Conservation (phyloP, 2,113 vertebrate genomes). For the Puffinus mauretanicus region DNA sequence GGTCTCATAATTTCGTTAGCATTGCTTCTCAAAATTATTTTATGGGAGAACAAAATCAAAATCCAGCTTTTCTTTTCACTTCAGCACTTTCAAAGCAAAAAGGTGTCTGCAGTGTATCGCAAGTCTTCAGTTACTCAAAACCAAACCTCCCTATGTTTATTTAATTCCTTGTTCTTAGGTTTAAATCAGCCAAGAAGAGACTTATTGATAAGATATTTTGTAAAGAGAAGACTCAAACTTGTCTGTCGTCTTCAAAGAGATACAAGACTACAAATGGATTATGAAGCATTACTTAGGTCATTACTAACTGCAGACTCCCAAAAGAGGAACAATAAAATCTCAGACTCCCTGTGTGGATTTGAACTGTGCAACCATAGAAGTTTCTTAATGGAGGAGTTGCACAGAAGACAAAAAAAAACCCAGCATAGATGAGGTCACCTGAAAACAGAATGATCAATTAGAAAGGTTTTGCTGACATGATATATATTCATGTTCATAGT, state of each 20-base stretch:
- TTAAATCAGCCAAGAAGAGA: neutral
- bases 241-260: neutral
- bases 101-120: neutral
- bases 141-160: neutral
- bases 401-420: neutral
- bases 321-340: conserved; percentile 36
- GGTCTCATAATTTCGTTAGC: neutral
- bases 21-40: neutral
- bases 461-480: neutral
- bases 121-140: neutral
- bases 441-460: neutral
- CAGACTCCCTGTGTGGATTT: neutral
- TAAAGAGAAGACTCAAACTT: neutral
- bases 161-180: neutral
- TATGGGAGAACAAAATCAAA: neutral
- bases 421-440: neutral
- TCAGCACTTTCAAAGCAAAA: neutral
- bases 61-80: neutral
- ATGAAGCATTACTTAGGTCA: neutral
- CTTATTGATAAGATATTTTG: neutral
- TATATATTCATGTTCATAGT: neutral
- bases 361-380: neutral
- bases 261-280: neutral
- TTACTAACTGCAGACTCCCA: neutral
- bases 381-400: neutral